Conservation (phyloP, 2,113 vertebrate genomes). For the Pelmatolapia mariae region DNA sequence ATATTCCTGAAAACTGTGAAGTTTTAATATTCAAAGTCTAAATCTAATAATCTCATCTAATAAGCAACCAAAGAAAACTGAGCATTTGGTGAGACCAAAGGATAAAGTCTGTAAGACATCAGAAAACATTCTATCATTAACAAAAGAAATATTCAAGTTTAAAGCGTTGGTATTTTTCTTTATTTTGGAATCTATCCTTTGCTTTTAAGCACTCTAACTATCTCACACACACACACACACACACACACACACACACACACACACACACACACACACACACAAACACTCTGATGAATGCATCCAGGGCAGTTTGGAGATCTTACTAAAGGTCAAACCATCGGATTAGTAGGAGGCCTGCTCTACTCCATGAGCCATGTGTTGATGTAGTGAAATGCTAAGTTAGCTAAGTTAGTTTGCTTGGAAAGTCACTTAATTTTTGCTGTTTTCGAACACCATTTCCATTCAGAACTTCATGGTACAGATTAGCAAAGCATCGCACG, state of each 20-base stretch:
- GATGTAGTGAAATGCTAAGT: not conserved
- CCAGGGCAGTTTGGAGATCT: not conserved
- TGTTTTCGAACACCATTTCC: not conserved
- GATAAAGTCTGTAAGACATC: not conserved
- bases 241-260: not conserved
- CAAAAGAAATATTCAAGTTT: not conserved
- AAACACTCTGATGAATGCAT: not conserved
- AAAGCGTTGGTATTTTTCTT: not conserved
- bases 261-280: not conserved
- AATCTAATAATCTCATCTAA: not conserved
- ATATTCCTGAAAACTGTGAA: not conserved
- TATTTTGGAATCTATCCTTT: too few relatives aligned
- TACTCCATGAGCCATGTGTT: not conserved
- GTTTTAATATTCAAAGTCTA: not conserved
- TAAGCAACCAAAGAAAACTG: not conserved
- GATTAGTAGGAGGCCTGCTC: not conserved
- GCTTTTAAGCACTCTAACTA: not conserved
- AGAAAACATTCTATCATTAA: not conserved
- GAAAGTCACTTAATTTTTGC: not conserved
- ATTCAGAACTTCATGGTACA: not conserved
- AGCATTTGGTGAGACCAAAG: not conserved
- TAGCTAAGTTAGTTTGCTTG: not conserved
- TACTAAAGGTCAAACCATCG: not conserved
- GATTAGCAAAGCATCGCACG: rapidly evolving
- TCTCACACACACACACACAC: not conserved